These are phyloP conservation scores for Actenoides hombroni DNA, from an alignment of 2,113 vertebrate species.

Conservation along the genomic window DNA sequence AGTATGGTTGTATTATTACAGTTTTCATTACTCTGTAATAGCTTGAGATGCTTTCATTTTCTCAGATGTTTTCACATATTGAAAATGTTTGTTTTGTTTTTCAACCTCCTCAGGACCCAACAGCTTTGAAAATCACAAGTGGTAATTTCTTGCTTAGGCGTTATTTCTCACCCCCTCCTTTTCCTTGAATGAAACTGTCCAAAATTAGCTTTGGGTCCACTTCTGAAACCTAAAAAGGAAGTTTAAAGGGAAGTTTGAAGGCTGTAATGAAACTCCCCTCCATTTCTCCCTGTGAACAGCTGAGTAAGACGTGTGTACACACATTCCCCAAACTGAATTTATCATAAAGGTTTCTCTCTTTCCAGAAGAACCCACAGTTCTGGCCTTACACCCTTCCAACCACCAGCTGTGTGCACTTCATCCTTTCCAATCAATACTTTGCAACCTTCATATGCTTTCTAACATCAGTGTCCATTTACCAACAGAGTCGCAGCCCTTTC, in stretches of 20 bases:
- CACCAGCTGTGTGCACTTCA: rapidly evolving
- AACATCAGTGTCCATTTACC: neutral
- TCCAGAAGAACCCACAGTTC: neutral
- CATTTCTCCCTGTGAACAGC: neutral
- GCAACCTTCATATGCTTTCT: neutral
- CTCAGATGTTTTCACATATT: neutral
- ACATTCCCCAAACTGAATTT: neutral
- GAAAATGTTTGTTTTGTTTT: neutral
- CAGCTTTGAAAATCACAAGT: constrained; percentile 20
- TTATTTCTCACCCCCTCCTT: neutral
- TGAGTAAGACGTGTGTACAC: neutral
- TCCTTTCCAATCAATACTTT: neutral
- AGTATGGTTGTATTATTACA: neutral
- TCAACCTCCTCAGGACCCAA: neutral
- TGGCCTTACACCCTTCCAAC: neutral
- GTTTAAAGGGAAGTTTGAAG: neutral
- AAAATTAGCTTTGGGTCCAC: neutral
- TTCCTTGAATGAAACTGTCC: neutral
- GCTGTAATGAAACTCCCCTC: neutral
- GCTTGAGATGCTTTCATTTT: constrained; percentile 2
- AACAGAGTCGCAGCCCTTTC: neutral
- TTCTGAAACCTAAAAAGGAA: neutral
- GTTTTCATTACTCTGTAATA: constrained; percentile 9
- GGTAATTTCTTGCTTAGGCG: neutral
- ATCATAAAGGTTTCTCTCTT: neutral